Conservation (phyloP, 2,888 invertebrate species). For the Taphrorychus bicolor region DNA sequence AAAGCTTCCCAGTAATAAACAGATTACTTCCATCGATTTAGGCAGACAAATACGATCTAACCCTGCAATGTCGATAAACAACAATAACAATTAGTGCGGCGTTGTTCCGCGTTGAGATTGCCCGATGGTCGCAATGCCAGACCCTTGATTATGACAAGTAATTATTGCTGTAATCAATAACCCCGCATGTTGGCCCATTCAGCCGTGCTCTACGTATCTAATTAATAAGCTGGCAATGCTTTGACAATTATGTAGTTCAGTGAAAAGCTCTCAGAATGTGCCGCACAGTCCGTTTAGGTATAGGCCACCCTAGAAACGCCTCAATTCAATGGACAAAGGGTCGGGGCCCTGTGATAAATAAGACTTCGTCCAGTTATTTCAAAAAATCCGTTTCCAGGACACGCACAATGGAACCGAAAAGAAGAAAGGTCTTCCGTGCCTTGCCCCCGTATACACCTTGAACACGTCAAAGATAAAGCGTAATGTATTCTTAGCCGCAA, state of each 20-base stretch:
- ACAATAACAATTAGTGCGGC: conserved; percentile 25
- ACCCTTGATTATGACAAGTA: conserved; percentile 25
- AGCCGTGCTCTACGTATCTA: conserved; percentile 11
- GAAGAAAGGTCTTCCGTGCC: not conserved
- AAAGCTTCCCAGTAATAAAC: not conserved
- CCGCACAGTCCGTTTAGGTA: not conserved
- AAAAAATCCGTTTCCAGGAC: not conserved
- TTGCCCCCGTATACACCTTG: not conserved
- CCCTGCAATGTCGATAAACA: conserved; percentile 10
- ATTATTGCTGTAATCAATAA: conserved; percentile 24
- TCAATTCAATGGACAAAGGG: not conserved
- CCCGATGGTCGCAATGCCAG: conserved; percentile 16
- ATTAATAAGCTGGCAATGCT: conserved; percentile 20
- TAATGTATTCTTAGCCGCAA: conserved; percentile 30
- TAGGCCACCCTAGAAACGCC: not conserved
- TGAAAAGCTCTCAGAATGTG: not conserved
- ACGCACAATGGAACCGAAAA: not conserved
- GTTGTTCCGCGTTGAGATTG: conserved; percentile 22
- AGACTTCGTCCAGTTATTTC: not conserved
- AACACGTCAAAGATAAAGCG: conserved; percentile 19
- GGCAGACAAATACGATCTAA: conserved; percentile 1
- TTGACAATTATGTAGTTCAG: conserved; percentile 19
- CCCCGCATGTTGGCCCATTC: conserved; percentile 12
- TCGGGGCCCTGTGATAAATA: too few relatives aligned
- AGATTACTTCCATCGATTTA: conserved; percentile 6